phyloP scores from a whole-genome alignment of 2,797 vertebrate species.

The Carapus acus region DNA sequence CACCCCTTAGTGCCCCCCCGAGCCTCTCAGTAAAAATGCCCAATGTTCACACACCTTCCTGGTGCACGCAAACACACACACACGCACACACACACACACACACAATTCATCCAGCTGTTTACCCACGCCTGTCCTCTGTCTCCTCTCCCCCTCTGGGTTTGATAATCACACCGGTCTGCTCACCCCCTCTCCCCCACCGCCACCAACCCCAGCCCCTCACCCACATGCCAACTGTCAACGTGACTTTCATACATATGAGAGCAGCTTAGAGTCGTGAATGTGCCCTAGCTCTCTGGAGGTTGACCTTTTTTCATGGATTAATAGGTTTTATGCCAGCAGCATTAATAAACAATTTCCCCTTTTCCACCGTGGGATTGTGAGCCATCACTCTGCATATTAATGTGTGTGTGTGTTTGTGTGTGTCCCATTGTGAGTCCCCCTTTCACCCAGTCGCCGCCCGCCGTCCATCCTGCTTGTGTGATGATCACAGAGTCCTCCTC shows the following conservation, averaged over 20 bases:
- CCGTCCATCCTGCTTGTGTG: conserved; percentile 28
- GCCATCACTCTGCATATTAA: conserved; percentile 62
- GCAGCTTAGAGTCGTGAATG: conserved; percentile 50
- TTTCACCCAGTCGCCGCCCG: conserved; percentile 23
- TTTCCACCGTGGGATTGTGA: conserved; percentile 52
- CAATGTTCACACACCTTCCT: too few species aligned
- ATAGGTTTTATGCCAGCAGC: conserved; percentile 68
- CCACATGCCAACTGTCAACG: conserved; percentile 60
- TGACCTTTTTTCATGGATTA: conserved; percentile 73
- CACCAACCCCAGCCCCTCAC: too few species aligned
- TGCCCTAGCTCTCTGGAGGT: conserved; percentile 59
- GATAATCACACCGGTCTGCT: conserved; percentile 58
- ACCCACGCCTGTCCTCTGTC: conserved; percentile 19
- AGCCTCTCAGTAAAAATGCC: too few species aligned
- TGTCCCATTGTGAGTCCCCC: conserved; percentile 12
- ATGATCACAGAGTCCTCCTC: conserved; percentile 18
- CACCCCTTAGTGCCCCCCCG: too few species aligned
- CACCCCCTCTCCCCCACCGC: too few species aligned
- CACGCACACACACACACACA: background rate
- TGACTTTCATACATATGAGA: conserved; percentile 63
- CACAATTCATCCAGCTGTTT: conserved; percentile 44
- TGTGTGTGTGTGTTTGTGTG: too few species aligned
- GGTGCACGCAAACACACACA: too few species aligned
- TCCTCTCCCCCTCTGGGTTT: conserved; percentile 44
- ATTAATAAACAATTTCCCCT: conserved; percentile 73